These are phyloP conservation scores for Anagyrus pseudococci DNA, from an alignment of 2,888 invertebrate species.

Conservation along the genomic window DNA sequence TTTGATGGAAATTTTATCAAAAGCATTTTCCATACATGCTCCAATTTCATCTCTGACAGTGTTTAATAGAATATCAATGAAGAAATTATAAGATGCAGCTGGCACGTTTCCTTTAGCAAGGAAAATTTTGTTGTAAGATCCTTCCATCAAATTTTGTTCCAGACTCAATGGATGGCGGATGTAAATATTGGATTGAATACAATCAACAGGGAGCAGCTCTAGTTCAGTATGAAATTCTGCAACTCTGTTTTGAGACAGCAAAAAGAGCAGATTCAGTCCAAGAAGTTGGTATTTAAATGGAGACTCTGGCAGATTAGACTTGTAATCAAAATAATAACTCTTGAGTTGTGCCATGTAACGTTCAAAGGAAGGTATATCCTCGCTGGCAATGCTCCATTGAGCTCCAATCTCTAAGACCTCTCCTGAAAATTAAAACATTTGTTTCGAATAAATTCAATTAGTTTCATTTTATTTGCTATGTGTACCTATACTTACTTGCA, in stretches of 20 bases:
- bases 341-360: conserved; percentile 97
- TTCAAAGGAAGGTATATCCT: conserved; percentile 95
- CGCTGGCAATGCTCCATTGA: conserved; percentile 90
- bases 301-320: conserved; percentile 85
- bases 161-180: conserved; percentile 93
- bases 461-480: not conserved
- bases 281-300: conserved; percentile 92
- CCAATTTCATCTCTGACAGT: conserved; percentile 97
- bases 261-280: conserved; percentile 91
- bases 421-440: conserved; percentile 58
- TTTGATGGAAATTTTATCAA: conserved; percentile 83
- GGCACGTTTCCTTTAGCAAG: conserved; percentile 90
- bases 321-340: conserved; percentile 93
- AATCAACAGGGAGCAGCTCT: conserved; percentile 89
- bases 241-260: conserved; percentile 93
- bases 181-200: conserved; percentile 91
- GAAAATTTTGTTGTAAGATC: conserved; percentile 93
- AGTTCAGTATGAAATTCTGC: conserved; percentile 99
- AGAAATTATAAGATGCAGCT: conserved; percentile 92
- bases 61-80: conserved; percentile 94
- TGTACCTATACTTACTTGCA: conserved; percentile 78
- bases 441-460: not conserved
- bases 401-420: conserved; percentile 96
- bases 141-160: conserved; percentile 99
- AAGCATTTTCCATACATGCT: conserved; percentile 95